A percentile compares a stretch with the other conserved stretches of the same genome.
Conservation (phyloP, 2,797 vertebrate genomes). For the Strix occidentalis region DNA sequence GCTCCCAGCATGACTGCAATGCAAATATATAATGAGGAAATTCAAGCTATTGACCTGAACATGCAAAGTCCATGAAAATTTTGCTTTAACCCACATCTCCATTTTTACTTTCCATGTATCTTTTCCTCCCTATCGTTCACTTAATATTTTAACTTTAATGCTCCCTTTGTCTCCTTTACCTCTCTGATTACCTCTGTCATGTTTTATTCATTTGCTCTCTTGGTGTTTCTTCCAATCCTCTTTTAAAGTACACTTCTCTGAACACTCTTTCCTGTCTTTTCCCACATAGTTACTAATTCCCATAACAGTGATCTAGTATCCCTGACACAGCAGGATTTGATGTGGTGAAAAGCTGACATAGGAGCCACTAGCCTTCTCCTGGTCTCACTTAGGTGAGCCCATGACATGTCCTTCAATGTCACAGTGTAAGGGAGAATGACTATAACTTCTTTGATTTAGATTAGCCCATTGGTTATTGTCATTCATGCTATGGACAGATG, state of each 20-base stretch:
- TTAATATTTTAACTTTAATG: constrained; percentile 41
- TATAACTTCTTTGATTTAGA: background rate
- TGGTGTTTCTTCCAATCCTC: constrained; percentile 12
- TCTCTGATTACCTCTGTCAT: constrained; percentile 28
- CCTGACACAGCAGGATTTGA: background rate
- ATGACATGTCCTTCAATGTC: background rate
- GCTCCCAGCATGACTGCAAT: background rate
- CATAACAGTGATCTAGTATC: background rate
- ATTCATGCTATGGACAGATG: background rate
- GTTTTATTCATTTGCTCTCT: constrained; percentile 37
- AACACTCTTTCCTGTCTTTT: background rate
- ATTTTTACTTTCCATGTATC: background rate
- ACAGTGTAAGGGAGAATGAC: background rate
- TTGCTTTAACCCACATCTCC: background rate
- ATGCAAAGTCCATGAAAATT: background rate
- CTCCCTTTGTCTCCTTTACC: constrained; percentile 5
- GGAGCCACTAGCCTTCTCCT: background rate
- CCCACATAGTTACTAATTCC: background rate
- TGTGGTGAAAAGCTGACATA: background rate
- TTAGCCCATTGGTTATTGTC: background rate
- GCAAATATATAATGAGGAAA: background rate
- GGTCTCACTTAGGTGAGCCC: background rate
- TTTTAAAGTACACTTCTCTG: constrained; percentile 11
- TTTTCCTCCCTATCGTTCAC: background rate
- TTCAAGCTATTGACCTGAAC: background rate